Conservation (phyloP, 2,113 vertebrate species). For the Cisticola juncidis region DNA sequence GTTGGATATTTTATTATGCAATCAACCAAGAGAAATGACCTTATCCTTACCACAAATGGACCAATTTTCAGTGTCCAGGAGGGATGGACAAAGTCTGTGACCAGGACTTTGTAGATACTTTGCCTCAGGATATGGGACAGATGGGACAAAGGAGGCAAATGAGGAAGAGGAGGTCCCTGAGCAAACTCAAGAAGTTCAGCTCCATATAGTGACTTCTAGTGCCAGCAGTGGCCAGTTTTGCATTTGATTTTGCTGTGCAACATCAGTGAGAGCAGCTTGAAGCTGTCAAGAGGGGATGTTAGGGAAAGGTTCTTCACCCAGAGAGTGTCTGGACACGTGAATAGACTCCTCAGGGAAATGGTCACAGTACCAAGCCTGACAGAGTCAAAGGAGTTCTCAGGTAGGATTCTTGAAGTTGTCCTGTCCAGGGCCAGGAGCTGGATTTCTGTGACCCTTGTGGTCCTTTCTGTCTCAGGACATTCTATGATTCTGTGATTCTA, state of each 20-base stretch:
- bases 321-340: neutral
- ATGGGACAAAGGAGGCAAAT: neutral
- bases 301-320: neutral
- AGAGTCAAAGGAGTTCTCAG: neutral
- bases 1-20: neutral
- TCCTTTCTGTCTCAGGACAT: neutral
- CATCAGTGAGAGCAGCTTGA: neutral
- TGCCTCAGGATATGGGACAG: neutral
- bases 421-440: neutral
- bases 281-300: neutral
- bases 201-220: neutral
- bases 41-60: neutral
- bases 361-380: neutral
- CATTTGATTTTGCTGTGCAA: fast-evolving
- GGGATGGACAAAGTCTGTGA: fast-evolving
- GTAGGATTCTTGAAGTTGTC: neutral
- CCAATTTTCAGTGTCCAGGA: neutral
- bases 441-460: neutral
- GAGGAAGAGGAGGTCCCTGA: neutral
- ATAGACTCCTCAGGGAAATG: neutral
- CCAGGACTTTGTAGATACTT: neutral
- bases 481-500: neutral
- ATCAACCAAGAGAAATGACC: neutral
- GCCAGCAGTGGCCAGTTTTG: neutral
- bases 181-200: fast-evolving